Evolutionary conservation across 2,888 invertebrate genomes (phyloP).

Genomic region (Pyrocoelia pectoralis): DNA sequence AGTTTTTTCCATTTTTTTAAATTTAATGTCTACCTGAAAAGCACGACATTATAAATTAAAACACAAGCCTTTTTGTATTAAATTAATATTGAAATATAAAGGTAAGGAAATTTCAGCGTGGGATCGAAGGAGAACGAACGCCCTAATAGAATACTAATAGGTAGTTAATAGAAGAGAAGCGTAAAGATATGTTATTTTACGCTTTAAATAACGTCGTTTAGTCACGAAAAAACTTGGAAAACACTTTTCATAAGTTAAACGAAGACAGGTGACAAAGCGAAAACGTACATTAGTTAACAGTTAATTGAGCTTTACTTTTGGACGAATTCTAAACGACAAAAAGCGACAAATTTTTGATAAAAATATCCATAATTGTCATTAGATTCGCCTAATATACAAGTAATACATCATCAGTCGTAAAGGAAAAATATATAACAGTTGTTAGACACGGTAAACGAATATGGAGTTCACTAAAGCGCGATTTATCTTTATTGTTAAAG

Average conservation of each 20-base stretch:
- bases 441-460: slow-evolving; percentile 32
- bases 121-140: not conserved
- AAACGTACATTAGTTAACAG: not conserved
- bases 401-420: not conserved
- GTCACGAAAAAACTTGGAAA: not conserved
- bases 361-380: not conserved
- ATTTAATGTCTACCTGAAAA: slow-evolving; percentile 19
- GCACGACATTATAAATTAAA: slow-evolving; percentile 17
- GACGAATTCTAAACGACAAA: too few species aligned
- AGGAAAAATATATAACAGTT: slow-evolving; percentile 20
- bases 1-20: slow-evolving; percentile 22
- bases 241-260: not conserved
- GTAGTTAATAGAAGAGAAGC: slow-evolving; percentile 1
- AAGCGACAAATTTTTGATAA: too few species aligned
- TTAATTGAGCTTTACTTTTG: not conserved
- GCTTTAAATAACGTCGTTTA: not conserved
- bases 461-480: slow-evolving; percentile 31
- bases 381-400: not conserved
- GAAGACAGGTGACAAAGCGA: not conserved
- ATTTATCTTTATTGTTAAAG: slow-evolving; percentile 29
- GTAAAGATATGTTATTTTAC: not conserved
- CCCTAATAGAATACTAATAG: slow-evolving; percentile 5
- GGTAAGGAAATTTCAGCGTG: slow-evolving; percentile 1
- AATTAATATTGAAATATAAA: not conserved
- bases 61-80: not conserved